Conservation (phyloP, 2,113 vertebrate species). For the Mastomys coucha region DNA sequence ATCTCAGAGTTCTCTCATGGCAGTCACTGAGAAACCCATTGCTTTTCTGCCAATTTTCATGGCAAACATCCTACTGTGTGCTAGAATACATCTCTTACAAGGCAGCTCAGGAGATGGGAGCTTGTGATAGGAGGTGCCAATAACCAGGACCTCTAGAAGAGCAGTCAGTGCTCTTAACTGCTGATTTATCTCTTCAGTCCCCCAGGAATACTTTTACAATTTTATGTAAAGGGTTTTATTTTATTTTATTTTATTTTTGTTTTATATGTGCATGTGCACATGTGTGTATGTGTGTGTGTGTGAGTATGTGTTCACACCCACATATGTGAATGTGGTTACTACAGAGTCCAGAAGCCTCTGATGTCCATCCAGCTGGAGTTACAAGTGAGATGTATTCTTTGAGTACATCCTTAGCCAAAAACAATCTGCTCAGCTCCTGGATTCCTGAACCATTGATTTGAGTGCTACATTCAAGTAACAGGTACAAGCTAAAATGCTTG, state of each 20-base stretch:
- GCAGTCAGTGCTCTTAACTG: no score
- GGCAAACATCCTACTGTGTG: no score
- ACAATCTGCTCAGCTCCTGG: neutral
- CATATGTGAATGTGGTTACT: neutral
- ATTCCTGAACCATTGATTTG: neutral
- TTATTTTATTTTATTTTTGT: no score
- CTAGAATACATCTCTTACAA: no score
- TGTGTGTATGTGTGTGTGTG: neutral
- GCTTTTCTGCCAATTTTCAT: neutral
- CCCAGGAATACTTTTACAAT: no score
- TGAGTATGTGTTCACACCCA: neutral
- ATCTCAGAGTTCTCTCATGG: conserved; percentile 14
- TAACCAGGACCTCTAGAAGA: no score
- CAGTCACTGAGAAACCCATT: neutral
- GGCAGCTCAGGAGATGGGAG: no score
- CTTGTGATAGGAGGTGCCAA: no score
- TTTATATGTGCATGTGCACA: no score
- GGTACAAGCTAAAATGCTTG: neutral
- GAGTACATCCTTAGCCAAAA: no score
- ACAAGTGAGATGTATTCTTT: neutral
- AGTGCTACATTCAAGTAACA: neutral
- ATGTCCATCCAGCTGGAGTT: neutral
- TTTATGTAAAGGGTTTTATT: no score
- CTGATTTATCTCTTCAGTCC: no score
- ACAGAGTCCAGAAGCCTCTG: neutral